These are phyloP conservation scores for Echiichthys vipera DNA, from an alignment of 2,797 vertebrate species.

Conservation along the genomic window DNA sequence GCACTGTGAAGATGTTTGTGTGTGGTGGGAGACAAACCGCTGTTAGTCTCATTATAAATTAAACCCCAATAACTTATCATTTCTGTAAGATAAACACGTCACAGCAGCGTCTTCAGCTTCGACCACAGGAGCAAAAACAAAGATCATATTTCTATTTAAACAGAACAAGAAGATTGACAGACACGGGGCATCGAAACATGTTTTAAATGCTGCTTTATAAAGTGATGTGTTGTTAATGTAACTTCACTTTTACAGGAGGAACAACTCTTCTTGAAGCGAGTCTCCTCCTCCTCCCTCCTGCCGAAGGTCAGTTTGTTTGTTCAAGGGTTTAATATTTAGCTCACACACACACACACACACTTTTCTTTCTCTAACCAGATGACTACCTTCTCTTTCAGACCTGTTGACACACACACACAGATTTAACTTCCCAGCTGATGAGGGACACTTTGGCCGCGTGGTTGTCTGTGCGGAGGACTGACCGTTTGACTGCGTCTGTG, in stretches of 20 bases:
- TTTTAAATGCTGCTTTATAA: too few relatives aligned
- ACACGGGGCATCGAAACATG: too few relatives aligned
- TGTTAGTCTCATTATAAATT: too few relatives aligned
- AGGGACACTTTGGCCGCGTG: too few relatives aligned
- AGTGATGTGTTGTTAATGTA: too few relatives aligned
- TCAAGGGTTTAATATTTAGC: conserved; percentile 79
- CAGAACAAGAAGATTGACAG: too few relatives aligned
- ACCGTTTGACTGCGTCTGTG: background rate
- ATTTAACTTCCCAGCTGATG: conserved; percentile 14
- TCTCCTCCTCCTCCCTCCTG: conserved; percentile 20
- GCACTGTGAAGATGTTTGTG: background rate
- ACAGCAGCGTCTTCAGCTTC: too few relatives aligned
- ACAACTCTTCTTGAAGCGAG: background rate
- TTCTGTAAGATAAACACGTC: too few relatives aligned
- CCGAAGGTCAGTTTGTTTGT: conserved; percentile 66
- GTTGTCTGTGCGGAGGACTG: too few relatives aligned
- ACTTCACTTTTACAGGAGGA: background rate
- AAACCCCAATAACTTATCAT: too few relatives aligned
- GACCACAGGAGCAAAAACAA: too few relatives aligned
- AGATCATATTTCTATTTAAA: too few relatives aligned
- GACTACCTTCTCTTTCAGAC: conserved; percentile 42
- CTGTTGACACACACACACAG: conserved; percentile 46
- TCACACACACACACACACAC: conserved; percentile 25
- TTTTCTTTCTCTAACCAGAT: conserved; percentile 11
- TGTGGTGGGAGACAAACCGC: background rate